Percentiles rank a stretch among this genome's conserved stretches.
Evolutionary conservation across 2,888 invertebrate genomes (phyloP).

Genomic region (Brachypterus glaber): DNA sequence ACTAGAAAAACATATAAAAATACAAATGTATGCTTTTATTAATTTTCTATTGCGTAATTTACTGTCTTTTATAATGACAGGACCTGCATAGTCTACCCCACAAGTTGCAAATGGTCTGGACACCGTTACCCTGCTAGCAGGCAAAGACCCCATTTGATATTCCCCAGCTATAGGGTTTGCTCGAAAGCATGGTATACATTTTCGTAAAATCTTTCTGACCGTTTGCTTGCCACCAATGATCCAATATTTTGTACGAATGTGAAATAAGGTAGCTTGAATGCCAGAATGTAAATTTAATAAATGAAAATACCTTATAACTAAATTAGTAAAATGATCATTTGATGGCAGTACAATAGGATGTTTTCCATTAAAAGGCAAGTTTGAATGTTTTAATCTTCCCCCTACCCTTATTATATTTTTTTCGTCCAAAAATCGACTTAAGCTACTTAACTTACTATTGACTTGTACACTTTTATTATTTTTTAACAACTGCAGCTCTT

Average conservation of each 20-base stretch:
- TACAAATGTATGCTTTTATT: conserved; percentile 22
- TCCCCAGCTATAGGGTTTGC: conserved; percentile 7
- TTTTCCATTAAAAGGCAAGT: conserved; percentile 11
- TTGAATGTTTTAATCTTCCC: too few relatives aligned
- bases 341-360: conserved; percentile 14
- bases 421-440: too few relatives aligned
- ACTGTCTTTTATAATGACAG: conserved; percentile 18
- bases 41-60: conserved; percentile 12
- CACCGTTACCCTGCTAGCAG: too few relatives aligned
- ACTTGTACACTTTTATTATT: not conserved
- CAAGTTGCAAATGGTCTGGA: too few relatives aligned
- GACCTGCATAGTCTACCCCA: conserved; percentile 26
- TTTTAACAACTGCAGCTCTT: not conserved
- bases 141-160: conserved; percentile 18
- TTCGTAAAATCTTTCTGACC: conserved; percentile 4
- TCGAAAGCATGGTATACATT: conserved; percentile 15
- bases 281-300: conserved; percentile 12
- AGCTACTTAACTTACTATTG: too few relatives aligned
- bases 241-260: conserved; percentile 14
- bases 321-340: conserved; percentile 11
- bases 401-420: too few relatives aligned
- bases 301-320: conserved; percentile 12
- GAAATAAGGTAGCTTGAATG: conserved; percentile 4
- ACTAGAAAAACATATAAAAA: conserved; percentile 25
- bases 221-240: conserved; percentile 6